phyloP scores from a whole-genome alignment of 2,888 invertebrate genomes.

The Amiota minor region DNA sequence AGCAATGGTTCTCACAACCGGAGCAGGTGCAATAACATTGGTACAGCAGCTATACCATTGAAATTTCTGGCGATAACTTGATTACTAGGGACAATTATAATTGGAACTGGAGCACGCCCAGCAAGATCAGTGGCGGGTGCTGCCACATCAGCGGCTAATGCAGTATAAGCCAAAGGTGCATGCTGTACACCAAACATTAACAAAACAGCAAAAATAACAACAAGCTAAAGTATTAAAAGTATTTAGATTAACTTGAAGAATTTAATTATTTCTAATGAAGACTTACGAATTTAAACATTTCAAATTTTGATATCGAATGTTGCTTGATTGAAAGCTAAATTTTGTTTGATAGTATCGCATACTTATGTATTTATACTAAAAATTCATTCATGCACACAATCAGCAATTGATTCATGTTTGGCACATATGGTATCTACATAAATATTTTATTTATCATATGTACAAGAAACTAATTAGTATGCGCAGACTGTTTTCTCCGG shows the following conservation, averaged over 20 bases:
- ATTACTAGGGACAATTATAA: conserved; percentile 51
- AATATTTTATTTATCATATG: too few species aligned
- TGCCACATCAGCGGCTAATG: conserved; percentile 30
- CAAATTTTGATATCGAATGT: conserved; percentile 21
- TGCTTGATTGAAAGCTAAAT: conserved; percentile 35
- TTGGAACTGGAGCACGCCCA: conserved; percentile 45
- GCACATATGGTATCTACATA: too few species aligned
- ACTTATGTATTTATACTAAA: too few species aligned
- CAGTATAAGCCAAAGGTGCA: conserved; percentile 35
- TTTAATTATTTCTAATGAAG: background rate
- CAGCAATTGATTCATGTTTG: too few species aligned
- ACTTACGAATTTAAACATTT: conserved; percentile 61
- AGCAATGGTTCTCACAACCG: conserved; percentile 41
- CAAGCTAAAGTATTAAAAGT: conserved; percentile 44
- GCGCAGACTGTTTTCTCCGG: background rate
- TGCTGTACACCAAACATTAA: conserved; percentile 48
- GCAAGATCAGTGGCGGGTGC: conserved; percentile 33
- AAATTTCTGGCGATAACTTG: conserved; percentile 48
- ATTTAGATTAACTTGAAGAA: background rate
- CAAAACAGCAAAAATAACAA: conserved; percentile 61
- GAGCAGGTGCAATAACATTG: conserved; percentile 45
- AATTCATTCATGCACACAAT: too few species aligned
- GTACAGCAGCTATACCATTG: conserved; percentile 49
- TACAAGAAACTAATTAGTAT: too few species aligned
- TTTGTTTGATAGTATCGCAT: conserved; percentile 42